Percentiles rank a stretch among this genome's conserved stretches.
These are phyloP conservation scores for Bambusicola thoracicus DNA, from an alignment of 2,113 vertebrate species.

Conservation along the genomic window DNA sequence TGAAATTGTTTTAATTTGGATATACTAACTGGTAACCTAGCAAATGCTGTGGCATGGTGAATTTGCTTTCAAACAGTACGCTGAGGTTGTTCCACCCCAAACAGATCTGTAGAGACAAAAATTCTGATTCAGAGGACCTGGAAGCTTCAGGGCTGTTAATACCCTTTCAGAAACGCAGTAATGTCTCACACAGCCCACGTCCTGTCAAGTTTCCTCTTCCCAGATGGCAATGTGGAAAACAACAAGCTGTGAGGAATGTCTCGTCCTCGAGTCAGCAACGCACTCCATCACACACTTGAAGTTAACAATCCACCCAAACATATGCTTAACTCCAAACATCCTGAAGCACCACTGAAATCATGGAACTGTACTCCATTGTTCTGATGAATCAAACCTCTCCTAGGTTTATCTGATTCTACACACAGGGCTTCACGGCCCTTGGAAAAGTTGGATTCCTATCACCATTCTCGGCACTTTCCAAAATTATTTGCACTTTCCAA, in stretches of 20 bases:
- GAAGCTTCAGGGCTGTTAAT: conserved; percentile 19
- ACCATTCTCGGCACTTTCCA: background rate
- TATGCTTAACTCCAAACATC: conserved; percentile 1
- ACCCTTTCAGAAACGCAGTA: background rate
- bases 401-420: background rate
- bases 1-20: background rate
- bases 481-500: background rate
- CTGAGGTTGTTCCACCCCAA: background rate
- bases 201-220: conserved; percentile 55
- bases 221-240: conserved; percentile 66
- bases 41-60: background rate
- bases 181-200: conserved; percentile 58
- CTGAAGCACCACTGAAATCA: background rate
- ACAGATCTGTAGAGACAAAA: background rate
- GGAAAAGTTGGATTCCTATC: background rate
- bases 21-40: background rate
- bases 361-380: background rate
- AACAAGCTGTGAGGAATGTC: conserved; percentile 46
- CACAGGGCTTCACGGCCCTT: background rate
- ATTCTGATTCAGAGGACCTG: background rate
- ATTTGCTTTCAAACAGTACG: background rate
- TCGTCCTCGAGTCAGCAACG: conserved; percentile 58
- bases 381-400: background rate
- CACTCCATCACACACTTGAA: conserved; percentile 6
- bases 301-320: conserved; percentile 43